These are phyloP conservation scores for Dendropsophus ebraccatus DNA, from an alignment of 2,113 vertebrate species.

Conservation along the genomic window DNA sequence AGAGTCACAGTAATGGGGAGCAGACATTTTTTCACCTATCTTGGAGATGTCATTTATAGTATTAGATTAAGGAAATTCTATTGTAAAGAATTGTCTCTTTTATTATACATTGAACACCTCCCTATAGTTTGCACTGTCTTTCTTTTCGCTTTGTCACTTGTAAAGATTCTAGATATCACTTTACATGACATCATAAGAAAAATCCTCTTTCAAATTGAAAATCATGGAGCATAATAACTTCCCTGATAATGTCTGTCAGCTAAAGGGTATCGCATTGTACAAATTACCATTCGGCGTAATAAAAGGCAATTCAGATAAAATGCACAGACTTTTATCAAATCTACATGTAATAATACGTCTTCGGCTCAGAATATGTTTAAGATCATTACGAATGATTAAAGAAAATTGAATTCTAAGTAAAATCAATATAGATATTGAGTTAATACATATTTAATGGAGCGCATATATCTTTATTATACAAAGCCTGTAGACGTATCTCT, in stretches of 20 bases:
- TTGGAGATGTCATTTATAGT: neutral
- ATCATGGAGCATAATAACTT: constrained; percentile 1
- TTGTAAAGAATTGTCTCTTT: neutral
- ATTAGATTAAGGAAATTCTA: neutral
- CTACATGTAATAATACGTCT: constrained; percentile 22
- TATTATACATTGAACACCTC: neutral
- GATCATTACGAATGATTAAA: constrained; percentile 51
- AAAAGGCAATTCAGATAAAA: constrained; percentile 19
- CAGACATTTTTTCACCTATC: too few species aligned
- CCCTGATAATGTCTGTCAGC: constrained; percentile 12
- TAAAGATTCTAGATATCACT: constrained; percentile 16
- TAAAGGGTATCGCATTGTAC: neutral
- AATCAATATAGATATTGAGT: constrained; percentile 51
- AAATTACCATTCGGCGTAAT: neutral
- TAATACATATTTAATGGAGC: constrained; percentile 48
- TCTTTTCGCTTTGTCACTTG: neutral
- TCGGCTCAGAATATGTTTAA: constrained; percentile 1
- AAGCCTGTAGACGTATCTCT: neutral
- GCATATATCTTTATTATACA: constrained; percentile 52
- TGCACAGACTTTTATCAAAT: constrained; percentile 21
- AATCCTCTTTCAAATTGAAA: constrained; percentile 14
- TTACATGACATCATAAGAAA: neutral
- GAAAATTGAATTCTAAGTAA: constrained; percentile 50
- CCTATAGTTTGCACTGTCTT: neutral
- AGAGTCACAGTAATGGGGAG: too few species aligned